phyloP scores from a whole-genome alignment of 2,797 vertebrate genomes.

The Rhodeus uyekii region DNA sequence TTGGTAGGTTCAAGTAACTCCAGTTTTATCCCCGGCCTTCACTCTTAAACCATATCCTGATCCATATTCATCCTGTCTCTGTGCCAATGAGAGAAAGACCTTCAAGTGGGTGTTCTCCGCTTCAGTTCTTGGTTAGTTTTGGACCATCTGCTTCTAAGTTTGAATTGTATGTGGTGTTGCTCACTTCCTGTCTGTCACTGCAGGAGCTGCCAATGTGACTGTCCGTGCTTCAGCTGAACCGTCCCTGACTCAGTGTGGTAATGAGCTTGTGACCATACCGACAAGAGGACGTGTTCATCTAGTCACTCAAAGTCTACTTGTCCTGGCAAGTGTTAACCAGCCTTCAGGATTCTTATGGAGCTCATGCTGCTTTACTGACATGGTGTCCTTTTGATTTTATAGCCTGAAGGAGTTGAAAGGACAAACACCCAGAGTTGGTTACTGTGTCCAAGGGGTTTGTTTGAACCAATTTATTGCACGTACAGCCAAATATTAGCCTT shows the following conservation, averaged over 20 bases:
- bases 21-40: neutral
- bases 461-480: neutral
- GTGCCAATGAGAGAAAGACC: conserved; percentile 4
- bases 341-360: neutral
- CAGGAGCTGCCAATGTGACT: neutral
- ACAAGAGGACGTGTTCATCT: conserved; percentile 70
- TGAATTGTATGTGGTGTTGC: neutral
- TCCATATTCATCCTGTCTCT: neutral
- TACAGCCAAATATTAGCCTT: neutral
- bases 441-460: conserved; percentile 73
- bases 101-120: neutral
- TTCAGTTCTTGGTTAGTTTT: conserved; percentile 9
- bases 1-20: neutral
- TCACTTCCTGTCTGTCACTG: neutral
- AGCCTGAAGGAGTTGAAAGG: conserved; percentile 72
- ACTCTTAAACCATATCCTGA: neutral
- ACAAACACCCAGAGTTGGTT: conserved; percentile 65
- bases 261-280: conserved; percentile 68
- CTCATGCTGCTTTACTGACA: too few relatives aligned
- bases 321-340: conserved; percentile 61
- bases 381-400: neutral
- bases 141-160: too few relatives aligned
- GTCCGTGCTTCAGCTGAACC: neutral
- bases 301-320: conserved; percentile 64
- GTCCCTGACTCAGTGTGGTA: conserved; percentile 63